phyloP scores from a whole-genome alignment of 2,888 invertebrate species.

The Chrysodeixis includens region DNA sequence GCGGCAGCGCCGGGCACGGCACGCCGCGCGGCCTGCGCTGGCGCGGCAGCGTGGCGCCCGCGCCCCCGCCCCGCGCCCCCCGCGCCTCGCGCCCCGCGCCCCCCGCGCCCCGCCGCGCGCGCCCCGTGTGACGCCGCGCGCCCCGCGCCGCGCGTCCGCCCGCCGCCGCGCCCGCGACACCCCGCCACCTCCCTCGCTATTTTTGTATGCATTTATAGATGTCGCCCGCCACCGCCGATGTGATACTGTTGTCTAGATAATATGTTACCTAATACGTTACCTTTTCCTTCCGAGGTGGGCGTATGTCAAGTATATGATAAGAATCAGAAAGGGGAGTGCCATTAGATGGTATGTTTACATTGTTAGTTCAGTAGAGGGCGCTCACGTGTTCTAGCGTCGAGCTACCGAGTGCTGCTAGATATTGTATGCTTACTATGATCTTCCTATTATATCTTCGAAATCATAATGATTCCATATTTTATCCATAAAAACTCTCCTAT shows the following conservation, averaged over 20 bases:
- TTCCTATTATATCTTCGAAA: slow-evolving; percentile 39
- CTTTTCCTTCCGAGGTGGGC: slow-evolving; percentile 76
- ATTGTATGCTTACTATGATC: slow-evolving; percentile 38
- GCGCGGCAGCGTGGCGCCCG: slow-evolving; percentile 78
- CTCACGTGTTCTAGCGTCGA: slow-evolving; percentile 20
- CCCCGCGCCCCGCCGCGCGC: not conserved
- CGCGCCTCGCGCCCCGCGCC: slow-evolving; percentile 57
- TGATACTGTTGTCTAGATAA: slow-evolving; percentile 41
- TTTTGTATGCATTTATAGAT: slow-evolving; percentile 45
- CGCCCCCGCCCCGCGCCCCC: slow-evolving; percentile 48
- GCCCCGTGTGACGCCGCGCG: not conserved
- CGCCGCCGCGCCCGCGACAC: not conserved
- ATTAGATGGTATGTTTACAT: slow-evolving; percentile 67
- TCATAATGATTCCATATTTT: slow-evolving; percentile 20
- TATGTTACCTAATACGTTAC: slow-evolving; percentile 28
- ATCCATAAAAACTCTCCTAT: not conserved
- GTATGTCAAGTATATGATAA: slow-evolving; percentile 69
- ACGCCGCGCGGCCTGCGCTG: slow-evolving; percentile 75
- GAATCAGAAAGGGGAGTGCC: slow-evolving; percentile 69
- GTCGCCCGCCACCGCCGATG: slow-evolving; percentile 31
- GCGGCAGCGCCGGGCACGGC: slow-evolving; percentile 72
- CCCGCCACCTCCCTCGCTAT: slow-evolving; percentile 26
- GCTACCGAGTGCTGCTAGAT: slow-evolving; percentile 32
- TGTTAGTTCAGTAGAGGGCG: slow-evolving; percentile 20
- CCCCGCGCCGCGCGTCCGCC: not conserved